Percentiles rank a stretch among this genome's conserved stretches.
Evolutionary conservation across 1,140 invertebrate genomes (phyloP).

Genomic region (Drosophila saltans): DNA sequence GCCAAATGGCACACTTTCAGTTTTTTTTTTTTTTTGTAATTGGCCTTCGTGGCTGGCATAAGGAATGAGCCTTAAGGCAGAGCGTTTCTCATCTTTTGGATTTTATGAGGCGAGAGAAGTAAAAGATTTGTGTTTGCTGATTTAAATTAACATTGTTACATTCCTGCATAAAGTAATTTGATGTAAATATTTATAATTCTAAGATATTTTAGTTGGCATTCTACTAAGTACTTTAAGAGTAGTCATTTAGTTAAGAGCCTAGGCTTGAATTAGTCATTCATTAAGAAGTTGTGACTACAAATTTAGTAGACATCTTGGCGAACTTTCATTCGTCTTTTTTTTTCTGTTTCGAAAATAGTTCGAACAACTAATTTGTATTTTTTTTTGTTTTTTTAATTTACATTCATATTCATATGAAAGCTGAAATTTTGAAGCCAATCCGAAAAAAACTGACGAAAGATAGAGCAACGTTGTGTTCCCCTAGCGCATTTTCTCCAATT

Average conservation of each 20-base stretch:
- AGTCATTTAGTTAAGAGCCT: background rate
- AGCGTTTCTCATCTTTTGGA: slow-evolving; percentile 1
- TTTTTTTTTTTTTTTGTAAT: slow-evolving; percentile 43
- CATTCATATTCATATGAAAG: too few relatives aligned
- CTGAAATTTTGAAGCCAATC: too few relatives aligned
- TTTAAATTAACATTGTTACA: slow-evolving; percentile 4
- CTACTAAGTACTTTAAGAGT: background rate
- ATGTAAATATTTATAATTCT: slow-evolving; percentile 5
- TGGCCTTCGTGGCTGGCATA: slow-evolving; percentile 42
- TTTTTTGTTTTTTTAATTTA: too few relatives aligned
- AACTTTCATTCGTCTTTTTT: too few relatives aligned
- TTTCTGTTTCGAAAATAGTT: too few relatives aligned
- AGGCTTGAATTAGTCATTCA: too few relatives aligned
- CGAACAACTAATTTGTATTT: too few relatives aligned
- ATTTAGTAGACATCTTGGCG: too few relatives aligned
- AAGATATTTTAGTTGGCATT: background rate
- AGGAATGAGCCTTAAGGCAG: slow-evolving; percentile 29
- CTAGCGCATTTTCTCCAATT: too few relatives aligned
- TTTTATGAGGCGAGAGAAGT: slow-evolving; percentile 11
- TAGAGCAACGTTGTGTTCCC: too few relatives aligned
- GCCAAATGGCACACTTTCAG: slow-evolving; percentile 5
- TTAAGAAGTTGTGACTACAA: too few relatives aligned
- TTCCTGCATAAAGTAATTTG: background rate
- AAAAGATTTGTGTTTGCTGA: slow-evolving; percentile 2
- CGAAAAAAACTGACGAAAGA: too few relatives aligned